Evolutionary conservation across 2,113 vertebrate species (phyloP), one percentile per base, ranked within the genome.

Genomic region (Gymnorhina tibicen): DNA sequence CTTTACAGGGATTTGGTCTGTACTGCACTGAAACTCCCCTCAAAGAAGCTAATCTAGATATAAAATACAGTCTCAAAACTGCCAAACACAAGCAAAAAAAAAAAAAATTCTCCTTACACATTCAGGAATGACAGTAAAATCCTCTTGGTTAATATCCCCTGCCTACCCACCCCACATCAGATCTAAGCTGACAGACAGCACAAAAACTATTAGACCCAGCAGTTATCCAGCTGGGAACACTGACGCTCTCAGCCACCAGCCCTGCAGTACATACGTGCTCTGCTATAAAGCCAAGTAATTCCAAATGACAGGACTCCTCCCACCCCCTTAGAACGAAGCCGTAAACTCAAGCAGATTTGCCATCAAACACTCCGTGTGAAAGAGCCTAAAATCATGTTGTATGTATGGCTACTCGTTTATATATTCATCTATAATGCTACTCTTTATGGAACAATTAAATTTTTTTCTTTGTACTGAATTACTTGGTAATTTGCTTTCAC

Each of bases 21-120:
- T n/a, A 47, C 11, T 63, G 26, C 67, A 62, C 37, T 74, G n/a
- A 7, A 77, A 69, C n/a, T 47, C 26, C 21, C 13, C 50, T 70
- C 42, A 59, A 92, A 80, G 33, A 46, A 91, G 50, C 46, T 74
- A 53, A 39, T 86, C 82, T 84, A 77, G 93, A 96, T 93, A 83
- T 88, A 84, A 85, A 94, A 79, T 24, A n/a, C 0, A 1, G 20
- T 53, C 75, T 86, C 85, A 69, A 74, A 92, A 79, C 88, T 59
- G 42, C 37, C 59, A 93, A 83, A 88, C 82, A 84, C 18, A 46
- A 70, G 52, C 58, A 69, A 69, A 90, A 66, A 8, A 30, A 58
- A 60, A 12, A 56, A 13, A 35, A 7, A 50, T 93, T 83, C 59
- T 85, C 53, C 32, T 66, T 53, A 58, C 37, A 39, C 3, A 7